Evolutionary conservation across 2,888 invertebrate genomes (phyloP).

Genomic region (Agriopis leucophaearia): DNA sequence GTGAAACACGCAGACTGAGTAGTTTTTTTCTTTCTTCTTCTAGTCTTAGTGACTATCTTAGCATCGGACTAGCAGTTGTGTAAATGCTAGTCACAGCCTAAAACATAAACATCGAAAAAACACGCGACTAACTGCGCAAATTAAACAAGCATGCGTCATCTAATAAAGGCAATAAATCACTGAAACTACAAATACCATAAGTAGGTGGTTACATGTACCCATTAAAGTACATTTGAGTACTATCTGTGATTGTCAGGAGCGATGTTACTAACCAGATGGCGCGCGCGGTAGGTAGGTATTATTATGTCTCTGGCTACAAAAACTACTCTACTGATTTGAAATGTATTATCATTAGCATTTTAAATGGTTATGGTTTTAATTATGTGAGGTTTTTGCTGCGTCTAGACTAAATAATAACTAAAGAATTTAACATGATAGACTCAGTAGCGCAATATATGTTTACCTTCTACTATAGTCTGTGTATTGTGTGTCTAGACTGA

Average conservation of each 20-base stretch:
- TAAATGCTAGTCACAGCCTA: background rate
- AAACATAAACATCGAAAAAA: background rate
- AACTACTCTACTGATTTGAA: slow-evolving; percentile 50
- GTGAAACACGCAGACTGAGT: too few relatives aligned
- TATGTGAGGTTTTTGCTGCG: slow-evolving; percentile 22
- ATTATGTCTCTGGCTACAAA: slow-evolving; percentile 60
- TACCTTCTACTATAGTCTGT: background rate
- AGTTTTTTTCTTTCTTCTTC: too few relatives aligned
- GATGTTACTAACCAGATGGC: slow-evolving; percentile 84
- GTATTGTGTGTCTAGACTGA: too few relatives aligned
- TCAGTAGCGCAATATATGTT: background rate
- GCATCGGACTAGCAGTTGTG: too few relatives aligned
- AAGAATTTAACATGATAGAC: background rate
- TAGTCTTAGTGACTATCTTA: too few relatives aligned
- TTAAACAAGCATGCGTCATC: slow-evolving; percentile 39
- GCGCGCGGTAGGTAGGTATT: slow-evolving; percentile 76
- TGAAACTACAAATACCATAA: slow-evolving; percentile 49
- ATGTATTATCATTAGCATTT: slow-evolving; percentile 38
- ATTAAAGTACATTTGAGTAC: slow-evolving; percentile 59
- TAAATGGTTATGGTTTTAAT: slow-evolving; percentile 34
- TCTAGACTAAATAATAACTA: slow-evolving; percentile 27
- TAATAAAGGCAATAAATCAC: slow-evolving; percentile 52
- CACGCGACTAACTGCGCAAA: slow-evolving; percentile 31
- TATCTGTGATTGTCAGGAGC: slow-evolving; percentile 78
- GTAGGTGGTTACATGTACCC: slow-evolving; percentile 57